These are phyloP conservation scores for Lacerta bilineata DNA, from an alignment of 2,797 vertebrate genomes.

Conservation along the genomic window DNA sequence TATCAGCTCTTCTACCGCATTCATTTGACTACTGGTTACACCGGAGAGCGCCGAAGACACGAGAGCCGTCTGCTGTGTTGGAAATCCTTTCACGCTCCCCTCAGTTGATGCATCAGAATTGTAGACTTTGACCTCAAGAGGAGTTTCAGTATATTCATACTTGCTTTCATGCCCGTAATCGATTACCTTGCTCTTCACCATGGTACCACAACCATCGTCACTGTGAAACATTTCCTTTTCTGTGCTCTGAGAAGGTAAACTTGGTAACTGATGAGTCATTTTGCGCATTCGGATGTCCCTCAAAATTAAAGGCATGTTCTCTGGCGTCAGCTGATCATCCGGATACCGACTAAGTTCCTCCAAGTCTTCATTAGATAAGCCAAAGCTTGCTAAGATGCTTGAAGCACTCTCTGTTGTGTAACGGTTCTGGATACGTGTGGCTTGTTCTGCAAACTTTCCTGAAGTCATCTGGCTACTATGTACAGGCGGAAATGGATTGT, in stretches of 20 bases:
- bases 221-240: conserved; percentile 63
- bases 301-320: conserved; percentile 93
- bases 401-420: conserved; percentile 92
- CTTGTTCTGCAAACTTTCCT: conserved; percentile 65
- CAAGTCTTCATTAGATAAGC: conserved; percentile 93
- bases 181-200: conserved; percentile 88
- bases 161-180: conserved; percentile 95
- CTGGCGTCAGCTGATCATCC: conserved; percentile 92
- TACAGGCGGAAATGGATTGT: conserved; percentile 66
- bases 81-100: conserved; percentile 74
- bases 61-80: conserved; percentile 60
- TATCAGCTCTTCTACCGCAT: conserved; percentile 75
- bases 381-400: conserved; percentile 92
- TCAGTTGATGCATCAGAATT: conserved; percentile 63
- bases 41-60: conserved; percentile 47
- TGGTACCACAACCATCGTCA: conserved; percentile 24
- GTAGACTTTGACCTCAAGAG: conserved; percentile 80
- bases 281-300: conserved; percentile 91
- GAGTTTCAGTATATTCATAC: conserved; percentile 81
- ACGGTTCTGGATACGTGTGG: conserved; percentile 77
- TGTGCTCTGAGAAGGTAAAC: conserved; percentile 66
- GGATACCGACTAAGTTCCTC: conserved; percentile 93
- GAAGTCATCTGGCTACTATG: conserved; percentile 63
- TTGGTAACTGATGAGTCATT: conserved; percentile 75
- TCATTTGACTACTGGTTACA: conserved; percentile 67